A percentile compares a stretch with the other conserved stretches of the same genome.
Conservation (phyloP, 2,888 invertebrate genomes). For the Vanessa cardui region DNA sequence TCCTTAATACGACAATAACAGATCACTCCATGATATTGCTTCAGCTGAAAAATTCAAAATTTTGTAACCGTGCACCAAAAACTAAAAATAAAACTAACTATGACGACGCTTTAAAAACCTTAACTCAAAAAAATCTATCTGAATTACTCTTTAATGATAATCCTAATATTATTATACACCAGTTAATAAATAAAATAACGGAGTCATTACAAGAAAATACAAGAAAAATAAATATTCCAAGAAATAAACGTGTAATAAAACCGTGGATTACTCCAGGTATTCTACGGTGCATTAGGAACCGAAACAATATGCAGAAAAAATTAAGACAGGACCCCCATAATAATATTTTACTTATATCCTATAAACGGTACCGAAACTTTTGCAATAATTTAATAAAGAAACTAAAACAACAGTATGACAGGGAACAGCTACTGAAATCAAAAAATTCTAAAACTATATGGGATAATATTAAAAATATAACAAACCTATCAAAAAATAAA, state of each 20-base stretch:
- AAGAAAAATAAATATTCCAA: slow-evolving; percentile 1
- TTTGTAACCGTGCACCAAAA: not conserved
- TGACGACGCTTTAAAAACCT: slow-evolving; percentile 3
- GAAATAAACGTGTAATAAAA: slow-evolving; percentile 1
- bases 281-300: slow-evolving; percentile 7
- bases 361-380: slow-evolving; percentile 1
- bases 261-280: slow-evolving; percentile 16
- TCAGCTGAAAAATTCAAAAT: not conserved
- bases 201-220: slow-evolving; percentile 15
- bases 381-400: slow-evolving; percentile 1
- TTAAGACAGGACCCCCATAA: not conserved
- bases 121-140: slow-evolving; percentile 8
- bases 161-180: slow-evolving; percentile 5
- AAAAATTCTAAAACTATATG: no score
- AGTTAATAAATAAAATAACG: slow-evolving; percentile 10
- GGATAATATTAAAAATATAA: no score
- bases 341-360: not conserved
- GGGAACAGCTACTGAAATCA: no score
- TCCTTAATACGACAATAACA: slow-evolving; percentile 27
- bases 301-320: not conserved
- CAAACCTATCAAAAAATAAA: no score
- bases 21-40: slow-evolving; percentile 23
- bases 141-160: not conserved
- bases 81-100: slow-evolving; percentile 2
- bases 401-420: not conserved